A percentile compares a stretch with the other conserved stretches of the same genome.
phyloP scores from a whole-genome alignment of 2,797 vertebrate species.

The Crocidura indochinensis region DNA sequence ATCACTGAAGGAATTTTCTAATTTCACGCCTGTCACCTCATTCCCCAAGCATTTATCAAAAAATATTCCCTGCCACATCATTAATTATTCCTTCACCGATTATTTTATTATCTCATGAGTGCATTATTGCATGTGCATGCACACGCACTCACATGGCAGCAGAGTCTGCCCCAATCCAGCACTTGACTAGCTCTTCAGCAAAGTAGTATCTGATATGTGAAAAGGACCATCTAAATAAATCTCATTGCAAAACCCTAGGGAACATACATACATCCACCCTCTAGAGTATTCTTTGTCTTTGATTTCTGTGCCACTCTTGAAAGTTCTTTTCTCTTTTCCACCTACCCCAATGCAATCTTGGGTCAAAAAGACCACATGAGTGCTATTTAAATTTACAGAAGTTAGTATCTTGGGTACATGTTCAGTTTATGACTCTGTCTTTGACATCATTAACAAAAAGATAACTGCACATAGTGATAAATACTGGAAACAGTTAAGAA shows the following conservation, averaged over 20 bases:
- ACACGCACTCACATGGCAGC: conserved; percentile 26
- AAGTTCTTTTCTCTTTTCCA: conserved; percentile 57
- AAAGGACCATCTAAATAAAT: conserved; percentile 63
- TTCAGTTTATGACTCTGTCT: conserved; percentile 75
- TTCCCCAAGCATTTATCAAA: conserved; percentile 91
- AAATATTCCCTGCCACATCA: conserved; percentile 89
- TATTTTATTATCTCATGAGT: conserved; percentile 87
- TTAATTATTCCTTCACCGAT: conserved; percentile 88
- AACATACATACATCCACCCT: neutral
- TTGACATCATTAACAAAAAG: conserved; percentile 76
- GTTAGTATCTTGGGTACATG: conserved; percentile 59
- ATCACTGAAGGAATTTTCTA: conserved; percentile 92
- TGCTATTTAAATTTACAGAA: conserved; percentile 68
- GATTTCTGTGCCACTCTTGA: conserved; percentile 49
- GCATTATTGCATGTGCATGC: conserved; percentile 61
- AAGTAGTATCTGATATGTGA: conserved; percentile 53
- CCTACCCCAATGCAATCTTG: conserved; percentile 39
- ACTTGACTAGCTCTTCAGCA: conserved; percentile 43
- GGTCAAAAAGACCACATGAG: conserved; percentile 39
- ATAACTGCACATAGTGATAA: conserved; percentile 73
- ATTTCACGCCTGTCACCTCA: conserved; percentile 93
- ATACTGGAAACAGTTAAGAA: conserved; percentile 76
- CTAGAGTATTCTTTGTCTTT: conserved; percentile 14
- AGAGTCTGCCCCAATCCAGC: conserved; percentile 20
- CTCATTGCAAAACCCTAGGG: conserved; percentile 14